A percentile compares a stretch with the other conserved stretches of the same genome.
Conservation (phyloP, 1,140 invertebrate genomes). For the Aricia agestis region DNA sequence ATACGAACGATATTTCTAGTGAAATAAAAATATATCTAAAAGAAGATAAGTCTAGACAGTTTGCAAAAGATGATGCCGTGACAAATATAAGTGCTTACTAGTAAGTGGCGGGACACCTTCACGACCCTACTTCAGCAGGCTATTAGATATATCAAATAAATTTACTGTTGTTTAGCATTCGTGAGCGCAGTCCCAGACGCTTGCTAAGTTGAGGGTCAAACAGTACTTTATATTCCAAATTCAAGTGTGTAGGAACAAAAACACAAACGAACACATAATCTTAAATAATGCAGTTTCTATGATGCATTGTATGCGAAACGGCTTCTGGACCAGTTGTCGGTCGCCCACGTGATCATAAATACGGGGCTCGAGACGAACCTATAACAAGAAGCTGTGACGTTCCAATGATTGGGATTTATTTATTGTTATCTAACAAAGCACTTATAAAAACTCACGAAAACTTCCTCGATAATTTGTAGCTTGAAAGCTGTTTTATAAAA, state of each 20-base stretch:
- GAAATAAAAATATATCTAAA: too few species aligned
- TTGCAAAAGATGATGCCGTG: too few species aligned
- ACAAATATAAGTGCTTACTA: too few species aligned
- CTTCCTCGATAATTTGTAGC: not conserved
- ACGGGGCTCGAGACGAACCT: slow-evolving; percentile 1
- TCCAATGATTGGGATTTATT: slow-evolving; percentile 12
- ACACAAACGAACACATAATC: slow-evolving; percentile 10
- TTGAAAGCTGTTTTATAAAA: too few species aligned
- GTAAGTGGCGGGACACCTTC: too few species aligned
- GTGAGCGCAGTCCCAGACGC: not conserved
- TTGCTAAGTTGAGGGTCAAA: not conserved
- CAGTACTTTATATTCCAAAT: slow-evolving; percentile 1
- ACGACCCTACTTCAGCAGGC: not conserved
- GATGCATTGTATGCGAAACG: slow-evolving; percentile 16
- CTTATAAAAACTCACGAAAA: not conserved
- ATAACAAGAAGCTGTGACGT: slow-evolving; percentile 11
- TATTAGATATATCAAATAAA: not conserved
- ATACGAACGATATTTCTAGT: too few species aligned
- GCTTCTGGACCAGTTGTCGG: slow-evolving; percentile 12
- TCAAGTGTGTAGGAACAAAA: slow-evolving; percentile 11
- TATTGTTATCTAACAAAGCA: slow-evolving; percentile 9
- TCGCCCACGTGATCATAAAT: slow-evolving; percentile 5
- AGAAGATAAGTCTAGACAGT: too few species aligned
- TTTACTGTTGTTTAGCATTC: not conserved
- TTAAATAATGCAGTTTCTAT: slow-evolving; percentile 15